Base-by-base conservation (phyloP, 2,797 vertebrate species). In the Microctenopoma stevenorrisi region DNA sequence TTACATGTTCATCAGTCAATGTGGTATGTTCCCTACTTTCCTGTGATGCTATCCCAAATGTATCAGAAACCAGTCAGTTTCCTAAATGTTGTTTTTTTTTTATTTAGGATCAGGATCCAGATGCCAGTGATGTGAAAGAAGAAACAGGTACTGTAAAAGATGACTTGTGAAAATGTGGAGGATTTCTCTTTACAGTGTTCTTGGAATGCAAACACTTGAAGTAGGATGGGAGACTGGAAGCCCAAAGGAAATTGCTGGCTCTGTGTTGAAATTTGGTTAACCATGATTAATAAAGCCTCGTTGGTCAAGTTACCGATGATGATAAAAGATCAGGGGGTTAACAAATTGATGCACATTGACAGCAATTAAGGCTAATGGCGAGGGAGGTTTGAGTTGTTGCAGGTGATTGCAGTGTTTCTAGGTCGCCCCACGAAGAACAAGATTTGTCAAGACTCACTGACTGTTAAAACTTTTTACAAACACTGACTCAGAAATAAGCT, bases 141-240 rank as follows among this genome's bases (percentile, higher is more conserved):
- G 95, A 95, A 89, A 94, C 95, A 98, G 98, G 98, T 98, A 98
- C 95, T 96, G 95, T 91, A 92, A 86, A 87, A 87, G 63, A 51
- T 74, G 69, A 66, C 62, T 82, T 62, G 49, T 61, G 79, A 78
- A 72, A 81, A 58, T 64, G n/a, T 81, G 69, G 65, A 44, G 38
- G 16, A 44, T 83, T 35, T 9, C 7, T 35, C 79, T 78, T 73
- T 67, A 67, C 79, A 86, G 87, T 87, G 76, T 82, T 76, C 76
- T 86, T 88, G 86, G 86, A 90, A 85, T 86, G 83, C 81, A 88
- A 84, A 87, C 82, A 82, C 86, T 83, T 87, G 76, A 68, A 83
- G 43, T 78, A 88, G 73, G 86, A 91, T 64, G 95, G 96, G 97
- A 98, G 97, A 98, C 97, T 98, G 97, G 97, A 98, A 98, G 95